phyloP scores from a whole-genome alignment of 2,797 vertebrate genomes.

The Rachycentron canadum region DNA sequence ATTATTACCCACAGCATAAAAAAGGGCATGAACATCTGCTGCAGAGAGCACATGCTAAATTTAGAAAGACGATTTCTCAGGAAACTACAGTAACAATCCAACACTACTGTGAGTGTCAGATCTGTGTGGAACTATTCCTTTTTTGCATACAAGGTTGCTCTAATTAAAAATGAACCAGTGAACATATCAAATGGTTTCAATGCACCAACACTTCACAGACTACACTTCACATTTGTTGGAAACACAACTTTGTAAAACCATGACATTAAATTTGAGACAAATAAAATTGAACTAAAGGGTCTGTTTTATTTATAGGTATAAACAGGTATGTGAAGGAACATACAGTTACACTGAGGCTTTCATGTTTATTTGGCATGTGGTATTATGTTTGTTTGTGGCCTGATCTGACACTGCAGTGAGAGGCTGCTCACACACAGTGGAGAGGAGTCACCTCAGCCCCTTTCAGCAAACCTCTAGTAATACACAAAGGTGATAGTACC shows the following conservation, averaged over 20 bases:
- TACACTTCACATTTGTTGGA: not conserved
- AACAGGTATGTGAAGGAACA: not conserved
- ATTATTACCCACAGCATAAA: slow-evolving; percentile 81
- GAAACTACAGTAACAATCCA: slow-evolving; percentile 55
- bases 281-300: slow-evolving; percentile 18
- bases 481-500: slow-evolving; percentile 6
- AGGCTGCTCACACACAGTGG: slow-evolving; percentile 3
- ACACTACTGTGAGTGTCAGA: slow-evolving; percentile 27
- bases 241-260: not conserved
- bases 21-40: slow-evolving; percentile 78
- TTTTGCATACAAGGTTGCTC: slow-evolving; percentile 14
- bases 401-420: slow-evolving; percentile 29
- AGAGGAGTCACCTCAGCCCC: slow-evolving; percentile 25
- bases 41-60: slow-evolving; percentile 72
- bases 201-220: slow-evolving; percentile 2
- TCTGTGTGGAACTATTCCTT: slow-evolving; percentile 22
- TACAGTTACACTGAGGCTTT: slow-evolving; percentile 3
- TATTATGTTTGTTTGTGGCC: slow-evolving; percentile 37
- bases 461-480: slow-evolving; percentile 34
- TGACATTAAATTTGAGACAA: slow-evolving; percentile 8
- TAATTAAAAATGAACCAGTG: slow-evolving; percentile 29
- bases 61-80: slow-evolving; percentile 68
- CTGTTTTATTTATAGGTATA: slow-evolving; percentile 19
- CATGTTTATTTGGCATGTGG: not conserved
- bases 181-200: slow-evolving; percentile 28